A percentile compares a stretch with the other conserved stretches of the same genome.
These are phyloP conservation scores for Enteromius fasciolatus DNA, from an alignment of 2,797 vertebrate genomes.

Conservation along the genomic window DNA sequence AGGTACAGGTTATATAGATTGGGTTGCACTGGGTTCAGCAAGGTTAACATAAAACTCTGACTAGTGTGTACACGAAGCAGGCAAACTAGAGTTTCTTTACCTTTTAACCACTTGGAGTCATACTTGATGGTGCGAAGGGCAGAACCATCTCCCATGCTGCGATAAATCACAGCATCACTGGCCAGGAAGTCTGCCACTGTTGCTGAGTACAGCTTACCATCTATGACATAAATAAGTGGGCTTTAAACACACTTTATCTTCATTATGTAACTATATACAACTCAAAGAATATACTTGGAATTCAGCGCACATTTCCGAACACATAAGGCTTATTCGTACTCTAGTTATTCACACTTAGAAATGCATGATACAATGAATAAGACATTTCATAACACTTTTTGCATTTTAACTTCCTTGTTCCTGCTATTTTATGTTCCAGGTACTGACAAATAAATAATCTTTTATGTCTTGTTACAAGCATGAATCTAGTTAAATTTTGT, in stretches of 20 bases:
- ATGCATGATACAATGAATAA: background rate
- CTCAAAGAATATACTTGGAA: background rate
- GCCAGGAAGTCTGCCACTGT: slow-evolving; percentile 98
- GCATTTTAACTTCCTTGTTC: background rate
- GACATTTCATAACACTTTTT: background rate
- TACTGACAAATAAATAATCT: background rate
- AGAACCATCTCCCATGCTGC: slow-evolving; percentile 97
- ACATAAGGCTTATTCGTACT: background rate
- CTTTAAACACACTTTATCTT: slow-evolving; percentile 43
- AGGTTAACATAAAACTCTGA: background rate
- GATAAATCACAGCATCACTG: slow-evolving; percentile 97
- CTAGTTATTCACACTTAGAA: background rate
- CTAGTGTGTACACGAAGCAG: background rate
- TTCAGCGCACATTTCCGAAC: background rate
- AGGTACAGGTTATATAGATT: slow-evolving; percentile 2
- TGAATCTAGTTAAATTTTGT: background rate
- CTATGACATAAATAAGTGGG: slow-evolving; percentile 72
- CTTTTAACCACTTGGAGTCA: slow-evolving; percentile 99
- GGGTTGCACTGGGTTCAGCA: background rate
- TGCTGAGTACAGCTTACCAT: slow-evolving; percentile 96
- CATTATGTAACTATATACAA: slow-evolving; percentile 32
- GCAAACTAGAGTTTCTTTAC: slow-evolving; percentile 70
- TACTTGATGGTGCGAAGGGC: slow-evolving; percentile 98
- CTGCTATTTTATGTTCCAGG: background rate
- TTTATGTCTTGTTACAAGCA: background rate